Evolutionary conservation across 2,888 invertebrate species (phyloP), one percentile per base, ranked within the genome.

Genomic region (Lepidochrysops patricia): DNA sequence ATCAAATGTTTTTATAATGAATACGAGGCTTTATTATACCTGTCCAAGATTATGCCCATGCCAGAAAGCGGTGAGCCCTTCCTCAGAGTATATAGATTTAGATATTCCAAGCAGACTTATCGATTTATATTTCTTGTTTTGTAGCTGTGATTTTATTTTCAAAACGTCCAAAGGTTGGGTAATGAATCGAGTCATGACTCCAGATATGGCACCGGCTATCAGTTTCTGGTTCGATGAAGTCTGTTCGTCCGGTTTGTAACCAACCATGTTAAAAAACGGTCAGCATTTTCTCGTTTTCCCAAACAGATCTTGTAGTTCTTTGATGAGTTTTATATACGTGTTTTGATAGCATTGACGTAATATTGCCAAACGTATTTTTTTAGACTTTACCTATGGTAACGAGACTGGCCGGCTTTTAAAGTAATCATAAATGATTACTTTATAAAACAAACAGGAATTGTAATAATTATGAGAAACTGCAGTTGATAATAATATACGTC

Each of bases 21-120:
- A n/a, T n/a, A n/a, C n/a, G n/a, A n/a, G n/a, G n/a, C n/a, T n/a
- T n/a, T n/a, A n/a, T n/a, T n/a, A n/a, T 62, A 95, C 90, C 87
- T 99, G 98, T 0, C 97, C 98, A 7, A 98, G 94, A 64, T 94
- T 88, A 79, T 98, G 98, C 0, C 98, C 99, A 73, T 98, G 98
- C 97, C 98, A 99, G 64, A 99, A 93, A 0, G 98, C 97, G 1
- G 74, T 73, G 0, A 94, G 2, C 0, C 97, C 95, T 90, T 98
- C 99, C 73, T 98, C 97, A 57, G 79, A 86, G 0, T 92, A 76
- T 60, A 99, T 98, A 2, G 67, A 66, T 1, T 54, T 64, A 0
- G 62, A 60, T 7, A 58, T 68, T 1, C 60, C 57, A 4, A 43
- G 23, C 3, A 43, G 43, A 1, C 7, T 43, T 3, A 43, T 19